Percentiles rank a stretch among this genome's conserved stretches.
These are phyloP conservation scores for Plodia interpunctella DNA, from an alignment of 1,140 invertebrate species.

Conservation along the genomic window DNA sequence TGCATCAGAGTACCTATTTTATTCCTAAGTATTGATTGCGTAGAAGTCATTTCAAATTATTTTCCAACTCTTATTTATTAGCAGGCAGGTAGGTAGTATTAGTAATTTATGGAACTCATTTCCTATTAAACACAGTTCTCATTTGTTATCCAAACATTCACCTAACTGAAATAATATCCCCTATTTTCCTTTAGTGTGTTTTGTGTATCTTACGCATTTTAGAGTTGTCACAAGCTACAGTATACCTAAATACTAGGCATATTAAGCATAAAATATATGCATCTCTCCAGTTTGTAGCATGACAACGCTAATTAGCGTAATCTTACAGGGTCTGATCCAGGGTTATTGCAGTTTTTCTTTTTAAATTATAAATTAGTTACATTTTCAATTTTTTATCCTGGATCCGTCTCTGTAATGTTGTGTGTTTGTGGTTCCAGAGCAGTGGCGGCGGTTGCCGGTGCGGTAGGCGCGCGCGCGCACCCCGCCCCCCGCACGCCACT, in stretches of 20 bases:
- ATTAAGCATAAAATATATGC: background rate
- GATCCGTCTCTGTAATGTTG: conserved; percentile 42
- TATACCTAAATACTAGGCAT: background rate
- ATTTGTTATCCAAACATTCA: background rate
- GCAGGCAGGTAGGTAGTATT: no score
- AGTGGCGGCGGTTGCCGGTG: conserved; percentile 77
- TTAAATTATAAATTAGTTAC: conserved; percentile 4
- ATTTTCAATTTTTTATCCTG: background rate
- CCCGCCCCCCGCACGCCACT: conserved; percentile 77
- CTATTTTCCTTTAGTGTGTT: conserved; percentile 18
- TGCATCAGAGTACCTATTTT: no score
- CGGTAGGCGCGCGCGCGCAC: conserved; percentile 68
- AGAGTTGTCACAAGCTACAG: conserved; percentile 10
- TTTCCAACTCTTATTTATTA: no score
- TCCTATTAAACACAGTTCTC: no score
- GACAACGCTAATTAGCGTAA: background rate
- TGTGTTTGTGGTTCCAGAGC: conserved; percentile 77
- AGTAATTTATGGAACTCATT: no score
- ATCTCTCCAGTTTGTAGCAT: background rate
- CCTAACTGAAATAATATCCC: background rate
- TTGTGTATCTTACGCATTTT: conserved; percentile 21
- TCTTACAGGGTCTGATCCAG: background rate
- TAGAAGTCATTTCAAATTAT: no score
- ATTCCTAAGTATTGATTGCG: no score
- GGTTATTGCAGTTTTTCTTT: background rate